Evolutionary conservation across 2,113 vertebrate species (phyloP).

Genomic region (Odobenus rosmarus): DNA sequence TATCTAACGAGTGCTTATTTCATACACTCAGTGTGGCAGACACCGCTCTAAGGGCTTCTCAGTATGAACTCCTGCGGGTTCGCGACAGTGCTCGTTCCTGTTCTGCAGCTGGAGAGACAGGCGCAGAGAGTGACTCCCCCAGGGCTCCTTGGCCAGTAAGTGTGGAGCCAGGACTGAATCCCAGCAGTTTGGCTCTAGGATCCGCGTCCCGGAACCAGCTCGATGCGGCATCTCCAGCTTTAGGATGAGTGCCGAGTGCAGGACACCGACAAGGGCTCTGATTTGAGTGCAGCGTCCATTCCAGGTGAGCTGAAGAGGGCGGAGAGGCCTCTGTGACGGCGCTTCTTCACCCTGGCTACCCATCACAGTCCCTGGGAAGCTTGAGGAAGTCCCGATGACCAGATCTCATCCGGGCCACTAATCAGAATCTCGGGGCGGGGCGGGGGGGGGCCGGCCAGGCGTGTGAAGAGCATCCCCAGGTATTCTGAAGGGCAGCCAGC

Average conservation of each 20-base stretch:
- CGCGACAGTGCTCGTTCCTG: neutral
- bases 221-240: neutral
- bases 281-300: neutral
- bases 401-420: neutral
- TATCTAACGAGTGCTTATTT: neutral
- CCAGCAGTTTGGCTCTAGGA: neutral
- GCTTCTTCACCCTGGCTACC: neutral
- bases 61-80: conserved; percentile 26
- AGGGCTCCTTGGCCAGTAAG: neutral
- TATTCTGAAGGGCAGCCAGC: neutral
- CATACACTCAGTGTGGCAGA: neutral
- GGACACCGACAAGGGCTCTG: neutral
- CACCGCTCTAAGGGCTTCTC: neutral
- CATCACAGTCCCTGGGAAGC: neutral
- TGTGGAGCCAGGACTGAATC: neutral
- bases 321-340: neutral
- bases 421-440: neutral
- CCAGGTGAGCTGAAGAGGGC: neutral
- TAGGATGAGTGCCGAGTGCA: neutral
- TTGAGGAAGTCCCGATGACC: neutral
- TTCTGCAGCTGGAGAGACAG: neutral
- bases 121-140: neutral
- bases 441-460: neutral
- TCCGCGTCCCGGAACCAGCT: neutral
- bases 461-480: neutral